Base-by-base conservation (phyloP, 1,140 invertebrate species). In the Papilio helenus region DNA sequence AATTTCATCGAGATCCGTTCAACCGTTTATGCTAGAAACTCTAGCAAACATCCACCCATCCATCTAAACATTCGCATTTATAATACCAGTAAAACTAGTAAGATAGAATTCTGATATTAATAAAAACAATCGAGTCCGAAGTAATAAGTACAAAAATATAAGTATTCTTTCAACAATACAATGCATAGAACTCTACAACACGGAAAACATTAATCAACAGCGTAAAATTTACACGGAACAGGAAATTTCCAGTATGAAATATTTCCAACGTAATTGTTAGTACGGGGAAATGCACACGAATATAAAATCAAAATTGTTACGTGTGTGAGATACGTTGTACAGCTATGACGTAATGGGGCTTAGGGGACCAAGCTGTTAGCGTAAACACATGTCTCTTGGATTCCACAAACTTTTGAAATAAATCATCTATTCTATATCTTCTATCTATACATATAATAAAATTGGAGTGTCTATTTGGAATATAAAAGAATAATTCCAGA, bases 151-250 rank as follows among this genome's bases (percentile, higher is more conserved):
- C n/a, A 68, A 68, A 68, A 29, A 5, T 68, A 16, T 68, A 34
- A 65, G 55, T 10, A 61, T 26, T 61, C 9, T 7, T 61, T 26
- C 18, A 61, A 1, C 26, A 61, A 68, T 68, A 29, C 10, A 7
- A 29, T 68, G 61, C 26, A 68, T 68, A 68, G 20, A 26, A 12
- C 10, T 26, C 61, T 10, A 68, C 61, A 68, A 10, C 61, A 29
- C 61, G 61, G 61, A 68, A 68, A 68, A 26, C 61, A 68, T 68
- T 68, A 68, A 68, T 68, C 61, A 68, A 68, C 61, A 34, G 61
- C 26, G 61, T 26, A 68, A 34, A 34, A 68, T 68, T 68, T 29
- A 68, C 61, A 68, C 26, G 61, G 26, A 68, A 68, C 61, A 68
- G 61, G 61, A 68, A 68, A 68, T 65, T 65, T 65, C 12, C 14